A percentile compares a stretch with the other conserved stretches of the same genome.
Conservation (phyloP, 2,888 invertebrate genomes). For the Conistra vaccinii region DNA sequence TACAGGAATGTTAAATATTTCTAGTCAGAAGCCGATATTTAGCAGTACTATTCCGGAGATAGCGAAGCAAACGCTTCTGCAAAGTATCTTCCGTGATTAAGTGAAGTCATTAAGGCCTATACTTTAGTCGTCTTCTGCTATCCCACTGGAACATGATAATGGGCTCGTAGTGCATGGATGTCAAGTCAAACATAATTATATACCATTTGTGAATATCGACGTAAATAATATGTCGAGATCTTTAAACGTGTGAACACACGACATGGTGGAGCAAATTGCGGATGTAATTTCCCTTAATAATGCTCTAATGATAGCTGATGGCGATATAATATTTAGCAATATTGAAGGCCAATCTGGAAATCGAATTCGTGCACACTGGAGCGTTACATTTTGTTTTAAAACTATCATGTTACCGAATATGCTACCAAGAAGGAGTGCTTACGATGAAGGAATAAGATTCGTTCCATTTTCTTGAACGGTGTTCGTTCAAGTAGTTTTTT, state of each 20-base stretch:
- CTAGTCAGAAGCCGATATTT: not conserved
- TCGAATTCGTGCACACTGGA: slow-evolving; percentile 63
- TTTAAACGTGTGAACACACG: slow-evolving; percentile 46
- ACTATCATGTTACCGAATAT: slow-evolving; percentile 51
- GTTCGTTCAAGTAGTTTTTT: slow-evolving; percentile 12
- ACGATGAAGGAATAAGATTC: not conserved
- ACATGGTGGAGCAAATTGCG: slow-evolving; percentile 51
- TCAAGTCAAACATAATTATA: slow-evolving; percentile 32
- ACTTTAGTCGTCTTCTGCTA: slow-evolving; percentile 10
- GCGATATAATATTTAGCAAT: slow-evolving; percentile 64
- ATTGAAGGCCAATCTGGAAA: slow-evolving; percentile 65
- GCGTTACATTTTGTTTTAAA: slow-evolving; percentile 53
- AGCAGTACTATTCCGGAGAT: slow-evolving; percentile 19
- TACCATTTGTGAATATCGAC: slow-evolving; percentile 34
- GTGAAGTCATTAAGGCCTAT: slow-evolving; percentile 9
- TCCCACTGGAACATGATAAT: slow-evolving; percentile 11
- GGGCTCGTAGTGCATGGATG: slow-evolving; percentile 16
- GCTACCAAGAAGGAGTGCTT: not conserved
- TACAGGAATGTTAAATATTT: not conserved
- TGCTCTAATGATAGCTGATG: slow-evolving; percentile 54
- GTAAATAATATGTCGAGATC: slow-evolving; percentile 45
- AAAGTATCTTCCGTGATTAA: slow-evolving; percentile 15
- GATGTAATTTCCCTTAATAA: slow-evolving; percentile 66
- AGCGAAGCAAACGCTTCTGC: slow-evolving; percentile 21
- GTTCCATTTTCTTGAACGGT: slow-evolving; percentile 27